phyloP scores from a whole-genome alignment of 2,113 vertebrate species.

The Scatophagus argus region DNA sequence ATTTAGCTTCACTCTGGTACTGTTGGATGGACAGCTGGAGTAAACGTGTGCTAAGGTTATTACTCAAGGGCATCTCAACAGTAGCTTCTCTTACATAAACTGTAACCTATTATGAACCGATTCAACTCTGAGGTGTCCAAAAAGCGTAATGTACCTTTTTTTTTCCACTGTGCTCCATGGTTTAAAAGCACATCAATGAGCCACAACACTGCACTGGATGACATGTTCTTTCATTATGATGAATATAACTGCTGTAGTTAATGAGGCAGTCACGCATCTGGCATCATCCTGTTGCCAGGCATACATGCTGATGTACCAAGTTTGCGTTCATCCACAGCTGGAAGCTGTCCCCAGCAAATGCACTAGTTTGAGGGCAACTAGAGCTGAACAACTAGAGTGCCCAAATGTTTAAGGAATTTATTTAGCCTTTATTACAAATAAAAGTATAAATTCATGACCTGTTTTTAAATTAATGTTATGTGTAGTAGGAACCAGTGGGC shows the following conservation, averaged over 20 bases:
- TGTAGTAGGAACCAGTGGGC: background rate
- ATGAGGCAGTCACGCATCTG: background rate
- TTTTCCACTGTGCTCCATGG: background rate
- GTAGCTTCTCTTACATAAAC: background rate
- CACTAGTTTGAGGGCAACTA: background rate
- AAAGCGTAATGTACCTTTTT: background rate
- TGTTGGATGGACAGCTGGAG: background rate
- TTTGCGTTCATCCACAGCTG: background rate
- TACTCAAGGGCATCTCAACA: slow-evolving; percentile 10
- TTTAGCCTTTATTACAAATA: background rate
- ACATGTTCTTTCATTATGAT: background rate
- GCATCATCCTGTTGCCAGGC: background rate
- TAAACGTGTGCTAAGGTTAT: background rate
- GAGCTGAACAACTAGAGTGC: background rate
- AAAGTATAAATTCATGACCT: background rate
- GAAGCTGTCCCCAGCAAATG: background rate
- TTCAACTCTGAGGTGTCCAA: background rate
- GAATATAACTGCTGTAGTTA: background rate
- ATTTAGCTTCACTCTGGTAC: slow-evolving; percentile 5
- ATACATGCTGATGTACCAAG: background rate
- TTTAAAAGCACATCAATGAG: background rate
- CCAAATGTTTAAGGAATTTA: background rate
- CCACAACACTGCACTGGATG: background rate
- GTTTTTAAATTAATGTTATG: background rate
- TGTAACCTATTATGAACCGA: background rate